Base-by-base conservation (phyloP, 2,888 invertebrate genomes). In the Craniophora ligustri region DNA sequence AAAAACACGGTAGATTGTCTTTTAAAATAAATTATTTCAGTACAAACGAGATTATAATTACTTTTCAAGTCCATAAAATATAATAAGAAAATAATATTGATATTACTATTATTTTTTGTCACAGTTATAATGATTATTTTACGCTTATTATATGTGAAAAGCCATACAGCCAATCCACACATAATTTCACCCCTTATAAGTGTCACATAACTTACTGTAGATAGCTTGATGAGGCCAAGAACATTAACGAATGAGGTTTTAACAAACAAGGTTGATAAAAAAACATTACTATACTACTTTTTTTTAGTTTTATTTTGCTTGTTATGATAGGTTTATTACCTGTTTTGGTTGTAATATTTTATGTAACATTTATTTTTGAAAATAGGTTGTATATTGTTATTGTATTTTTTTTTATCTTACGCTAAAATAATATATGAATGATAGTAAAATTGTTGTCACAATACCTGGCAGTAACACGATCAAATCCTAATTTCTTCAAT, bases 401-500 rank as follows among this genome's bases (percentile, higher is more conserved):
- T 18, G 5, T 19, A 11, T 6, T 11, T n/a, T 19, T 16, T 19
- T 0, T 6, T 35, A n/a, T 35, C 6, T n/a, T 18, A 11, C 5
- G n/a, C 10, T n/a, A 18, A 5, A n/a, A 8, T 5, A 14, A 23
- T 16, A 15, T 5, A 36, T 44, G 7, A 55, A 62, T 2, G 40
- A 31, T 46, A 63, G 55, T 42, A 31, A 56, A 66, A 71, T 10
- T 11, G 2, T 26, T 16, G 6, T n/a, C 46, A 54, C 50, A 55
- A 38, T 80, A 86, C 85, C 85, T 85, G 85, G 82, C 83, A 69
- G 62, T 78, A 75, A 64, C 70, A 72, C 66, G 41, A 58, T 85
- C 76, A 85, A 72, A 72, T 72, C 67, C 57, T 69, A 65, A 51
- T 50, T 50, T 70, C 55, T 73, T 67, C 72, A 62, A 85, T 88